Percentiles rank a stretch among this genome's conserved stretches.
Conservation (phyloP, 2,888 invertebrate species). For the Pammene fasciana region DNA sequence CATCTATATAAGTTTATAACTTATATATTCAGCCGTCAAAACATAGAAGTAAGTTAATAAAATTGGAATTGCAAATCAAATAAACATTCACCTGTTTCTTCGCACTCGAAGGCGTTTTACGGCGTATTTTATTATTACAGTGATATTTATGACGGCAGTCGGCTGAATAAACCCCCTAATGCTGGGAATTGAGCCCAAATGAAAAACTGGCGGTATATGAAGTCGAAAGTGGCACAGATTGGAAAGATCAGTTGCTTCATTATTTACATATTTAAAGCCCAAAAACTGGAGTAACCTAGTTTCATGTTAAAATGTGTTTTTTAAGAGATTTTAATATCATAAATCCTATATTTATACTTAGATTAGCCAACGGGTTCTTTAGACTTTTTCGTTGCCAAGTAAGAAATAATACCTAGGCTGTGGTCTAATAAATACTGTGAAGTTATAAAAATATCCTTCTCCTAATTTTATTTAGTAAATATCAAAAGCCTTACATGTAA, state of each 20-base stretch:
- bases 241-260: slow-evolving; percentile 1
- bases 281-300: background rate
- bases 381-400: too few species aligned
- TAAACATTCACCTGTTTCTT: slow-evolving; percentile 34
- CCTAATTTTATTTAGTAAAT: too few species aligned
- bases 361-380: too few species aligned
- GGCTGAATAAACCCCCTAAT: slow-evolving; percentile 29
- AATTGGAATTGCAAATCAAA: slow-evolving; percentile 33
- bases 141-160: slow-evolving; percentile 38
- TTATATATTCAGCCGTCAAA: slow-evolving; percentile 2
- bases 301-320: background rate
- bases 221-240: slow-evolving; percentile 19
- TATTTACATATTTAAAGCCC: background rate
- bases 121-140: slow-evolving; percentile 40
- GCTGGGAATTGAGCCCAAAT: slow-evolving; percentile 31
- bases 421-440: too few species aligned
- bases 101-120: slow-evolving; percentile 28
- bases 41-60: slow-evolving; percentile 11
- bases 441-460: too few species aligned
- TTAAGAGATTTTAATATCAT: too few species aligned
- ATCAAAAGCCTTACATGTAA: too few species aligned
- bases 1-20: too few species aligned
- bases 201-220: slow-evolving; percentile 41
- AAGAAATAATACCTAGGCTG: too few species aligned
- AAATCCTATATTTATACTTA: too few species aligned